phyloP scores from a whole-genome alignment of 2,888 invertebrate genomes.

The Plagodis dolabraria region DNA sequence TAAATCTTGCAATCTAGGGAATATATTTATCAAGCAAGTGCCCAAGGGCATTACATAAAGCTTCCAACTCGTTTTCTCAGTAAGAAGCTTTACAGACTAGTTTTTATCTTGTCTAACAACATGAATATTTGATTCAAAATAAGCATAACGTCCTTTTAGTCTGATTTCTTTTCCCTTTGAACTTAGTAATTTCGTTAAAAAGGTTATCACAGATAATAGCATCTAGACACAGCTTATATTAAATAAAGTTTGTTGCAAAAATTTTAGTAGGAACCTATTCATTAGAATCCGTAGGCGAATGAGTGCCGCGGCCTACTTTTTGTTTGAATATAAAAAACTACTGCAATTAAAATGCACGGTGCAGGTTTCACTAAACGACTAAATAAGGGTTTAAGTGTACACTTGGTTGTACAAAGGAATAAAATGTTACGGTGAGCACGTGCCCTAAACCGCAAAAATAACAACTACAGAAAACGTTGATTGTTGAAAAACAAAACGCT shows the following conservation, averaged over 20 bases:
- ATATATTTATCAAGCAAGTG: conserved; percentile 11
- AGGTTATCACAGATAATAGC: conserved; percentile 19
- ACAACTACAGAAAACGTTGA: neutral
- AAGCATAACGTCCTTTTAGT: conserved; percentile 9
- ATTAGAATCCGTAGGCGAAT: conserved; percentile 17
- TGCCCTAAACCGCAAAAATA: neutral
- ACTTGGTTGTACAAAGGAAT: conserved; percentile 27
- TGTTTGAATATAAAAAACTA: conserved; percentile 12
- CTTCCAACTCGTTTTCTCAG: conserved; percentile 10
- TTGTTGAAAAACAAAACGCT: conserved; percentile 62
- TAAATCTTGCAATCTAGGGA: neutral
- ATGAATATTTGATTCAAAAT: conserved; percentile 16
- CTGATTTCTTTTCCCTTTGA: conserved; percentile 1
- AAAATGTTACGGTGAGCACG: conserved; percentile 24
- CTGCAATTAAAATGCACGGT: conserved; percentile 31
- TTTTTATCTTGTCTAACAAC: conserved; percentile 4
- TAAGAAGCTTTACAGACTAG: conserved; percentile 2
- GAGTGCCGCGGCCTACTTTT: conserved; percentile 6
- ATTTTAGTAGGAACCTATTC: conserved; percentile 10
- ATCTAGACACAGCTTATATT: conserved; percentile 6
- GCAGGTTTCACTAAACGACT: conserved; percentile 21
- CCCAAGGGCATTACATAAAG: conserved; percentile 13
- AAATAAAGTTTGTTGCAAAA: conserved; percentile 12
- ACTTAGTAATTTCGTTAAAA: conserved; percentile 8
- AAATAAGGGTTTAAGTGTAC: conserved; percentile 14